Evolutionary conservation across 2,113 vertebrate species (phyloP), one percentile per base, ranked within the genome.

Genomic region (Anhinga rufa): DNA sequence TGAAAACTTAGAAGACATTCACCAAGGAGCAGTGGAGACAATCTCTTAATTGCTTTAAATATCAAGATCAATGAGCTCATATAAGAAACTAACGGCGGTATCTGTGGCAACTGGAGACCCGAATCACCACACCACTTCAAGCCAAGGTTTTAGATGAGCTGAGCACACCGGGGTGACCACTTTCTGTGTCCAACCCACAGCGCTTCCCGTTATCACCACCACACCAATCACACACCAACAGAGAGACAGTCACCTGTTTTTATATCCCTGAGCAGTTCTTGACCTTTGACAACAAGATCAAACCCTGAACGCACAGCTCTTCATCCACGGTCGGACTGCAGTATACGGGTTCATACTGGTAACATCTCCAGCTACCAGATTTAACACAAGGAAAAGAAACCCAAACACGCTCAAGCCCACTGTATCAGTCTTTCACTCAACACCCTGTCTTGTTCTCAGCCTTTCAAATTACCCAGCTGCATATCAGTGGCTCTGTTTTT

Each of bases 111-210:
- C 32, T 6, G 14, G 18, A 61, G 51, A 61, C 28, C 10, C 10
- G 12, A 46, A 83, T 29, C 46, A 72, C 24, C 64, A 40, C 19
- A n/a, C 6, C 12, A 38, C 60, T 36, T 49, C 15, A 38, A 31
- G 61, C 9, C 2, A 62, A 51, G 25, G 52, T 40, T 65, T 76
- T 14, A 16, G 20, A 44, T 3, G 4, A 46, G 44, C 24, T 24
- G 46, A 55, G n/a, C 3, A 42, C 11, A 16, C 8, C 1, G 10
- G 36, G 31, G 26, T 11, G 24, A 72, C 10, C 20, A 7, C 28
- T 62, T 40, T 3, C 7, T 1, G 5, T 3, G 10, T 14, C 29
- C 0, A 0, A 76, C 7, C 14, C 20, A 16, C 26, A 54, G 51
- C 5, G 5, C 28, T 58, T 29, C 17, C 69, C 8, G 0, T 46